Evolutionary conservation across 2,797 vertebrate genomes (phyloP), one percentile per base, ranked within the genome.

Genomic region (Sebastes reedi): DNA sequence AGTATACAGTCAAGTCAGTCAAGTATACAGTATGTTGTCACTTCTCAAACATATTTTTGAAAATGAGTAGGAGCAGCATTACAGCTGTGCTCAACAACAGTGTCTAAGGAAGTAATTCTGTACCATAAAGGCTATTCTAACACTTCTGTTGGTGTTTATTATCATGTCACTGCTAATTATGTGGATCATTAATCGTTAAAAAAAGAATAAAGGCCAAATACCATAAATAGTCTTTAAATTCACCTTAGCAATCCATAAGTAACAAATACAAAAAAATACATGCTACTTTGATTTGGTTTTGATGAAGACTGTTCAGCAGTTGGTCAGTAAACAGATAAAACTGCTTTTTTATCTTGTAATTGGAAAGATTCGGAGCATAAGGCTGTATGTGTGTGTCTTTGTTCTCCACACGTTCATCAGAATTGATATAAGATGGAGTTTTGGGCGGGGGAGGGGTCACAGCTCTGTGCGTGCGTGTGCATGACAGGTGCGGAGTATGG

Each of bases 401-500:
- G 85, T 87, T 85, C 69, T 18, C 3, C 0, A 66, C 58, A 30
- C 10, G 13, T 56, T 61, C 52, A 68, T 16, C 42, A 70, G 25
- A 42, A 8, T 7, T 29, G 39, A 58, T 56, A 32, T 68, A 10
- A 56, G 20, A 30, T 27, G 14, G 64, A 52, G 20, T 67, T 73
- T 24, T 16, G 13, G 29, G 34, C 3, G 55, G 77, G 80, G 72
- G 85, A 59, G 52, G 82, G 76, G 60, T 62, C 46, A 27, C 55
- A 39, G 52, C 42, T 52, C 3, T 68, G 30, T 56, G 69, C 13
- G 76, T 5, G 62, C 22, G 59, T 20, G 58, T 14, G 77, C 32
- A 42, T 42, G 87, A 55, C 83, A 88, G 86, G 82, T 91, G 89
- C 66, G 1, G 72, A 29, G 2, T 9, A 86, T 90, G 78, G 6